phyloP scores from a whole-genome alignment of 2,113 vertebrate species.

The Tupaia chinensis region DNA sequence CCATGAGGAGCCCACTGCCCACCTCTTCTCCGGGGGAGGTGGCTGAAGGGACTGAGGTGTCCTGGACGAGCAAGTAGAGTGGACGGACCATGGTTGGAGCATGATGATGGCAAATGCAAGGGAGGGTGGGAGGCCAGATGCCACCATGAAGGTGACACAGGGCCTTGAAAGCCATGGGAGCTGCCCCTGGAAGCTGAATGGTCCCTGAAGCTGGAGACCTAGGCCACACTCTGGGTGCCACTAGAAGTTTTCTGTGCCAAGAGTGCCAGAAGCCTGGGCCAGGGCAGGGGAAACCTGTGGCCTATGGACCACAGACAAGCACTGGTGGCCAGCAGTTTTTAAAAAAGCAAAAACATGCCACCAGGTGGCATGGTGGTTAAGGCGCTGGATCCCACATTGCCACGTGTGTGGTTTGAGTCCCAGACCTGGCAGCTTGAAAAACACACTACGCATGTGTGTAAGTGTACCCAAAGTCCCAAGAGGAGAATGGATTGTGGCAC shows the following conservation, averaged over 20 bases:
- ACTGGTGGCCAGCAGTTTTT: not conserved
- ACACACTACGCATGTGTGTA: too few relatives aligned
- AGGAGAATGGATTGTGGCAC: too few relatives aligned
- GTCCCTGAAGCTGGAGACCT: not conserved
- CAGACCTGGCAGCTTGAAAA: too few relatives aligned
- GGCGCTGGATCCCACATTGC: too few relatives aligned
- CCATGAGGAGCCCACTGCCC: not conserved
- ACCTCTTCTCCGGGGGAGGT: rapidly evolving
- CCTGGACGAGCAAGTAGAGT: not conserved
- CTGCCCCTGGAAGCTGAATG: too few relatives aligned
- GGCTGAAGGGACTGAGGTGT: not conserved
- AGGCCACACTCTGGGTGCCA: not conserved
- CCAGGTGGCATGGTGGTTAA: too few relatives aligned
- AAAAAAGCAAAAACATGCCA: not conserved
- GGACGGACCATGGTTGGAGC: rapidly evolving
- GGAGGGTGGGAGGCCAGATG: not conserved
- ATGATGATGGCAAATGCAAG: not conserved
- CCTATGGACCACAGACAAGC: not conserved
- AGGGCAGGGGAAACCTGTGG: not conserved
- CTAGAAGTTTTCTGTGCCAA: not conserved
- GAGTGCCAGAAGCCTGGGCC: not conserved
- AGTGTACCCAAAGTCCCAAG: too few relatives aligned
- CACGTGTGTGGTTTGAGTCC: too few relatives aligned
- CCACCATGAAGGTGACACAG: not conserved
- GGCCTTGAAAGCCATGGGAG: not conserved